Percentiles rank a stretch among this genome's conserved stretches.
Evolutionary conservation across 2,888 invertebrate genomes (phyloP).

Genomic region (Rhynchonema sp.): DNA sequence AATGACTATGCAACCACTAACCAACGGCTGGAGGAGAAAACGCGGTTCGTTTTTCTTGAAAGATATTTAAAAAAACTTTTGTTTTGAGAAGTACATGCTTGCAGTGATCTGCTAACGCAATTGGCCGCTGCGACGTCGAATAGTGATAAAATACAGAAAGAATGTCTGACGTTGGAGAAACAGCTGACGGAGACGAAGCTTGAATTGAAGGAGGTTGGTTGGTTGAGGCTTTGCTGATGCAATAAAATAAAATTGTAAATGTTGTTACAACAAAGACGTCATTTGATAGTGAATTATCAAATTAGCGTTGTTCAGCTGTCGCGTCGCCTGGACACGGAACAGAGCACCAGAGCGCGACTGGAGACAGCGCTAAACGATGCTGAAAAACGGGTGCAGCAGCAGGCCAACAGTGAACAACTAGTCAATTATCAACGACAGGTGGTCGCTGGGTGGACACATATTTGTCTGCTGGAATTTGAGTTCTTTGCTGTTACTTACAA

Average conservation of each 20-base stretch:
- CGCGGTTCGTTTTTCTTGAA: too few species aligned
- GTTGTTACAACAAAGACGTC: too few species aligned
- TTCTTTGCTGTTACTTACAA: too few species aligned
- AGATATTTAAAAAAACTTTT: not conserved
- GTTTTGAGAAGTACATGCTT: not conserved
- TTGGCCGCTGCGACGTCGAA: not conserved
- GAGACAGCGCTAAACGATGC: not conserved
- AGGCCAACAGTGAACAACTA: not conserved
- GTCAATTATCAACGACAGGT: not conserved
- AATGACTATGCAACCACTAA: too few species aligned
- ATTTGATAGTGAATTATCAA: too few species aligned
- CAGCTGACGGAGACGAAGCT: slow-evolving; percentile 64
- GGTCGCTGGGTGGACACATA: too few species aligned
- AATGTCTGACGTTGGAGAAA: slow-evolving; percentile 50
- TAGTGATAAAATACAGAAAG: not conserved
- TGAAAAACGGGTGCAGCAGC: not conserved
- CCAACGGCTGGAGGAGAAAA: too few species aligned
- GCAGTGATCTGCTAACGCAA: not conserved
- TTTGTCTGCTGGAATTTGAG: too few species aligned
- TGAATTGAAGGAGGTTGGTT: slow-evolving; percentile 54
- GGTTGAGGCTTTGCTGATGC: too few species aligned
- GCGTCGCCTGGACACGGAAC: not conserved
- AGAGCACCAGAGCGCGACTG: not conserved
- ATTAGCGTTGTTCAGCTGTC: too few species aligned
- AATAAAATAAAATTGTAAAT: too few species aligned